Conservation (phyloP, 2,888 invertebrate genomes). For the Orthosia gothica region DNA sequence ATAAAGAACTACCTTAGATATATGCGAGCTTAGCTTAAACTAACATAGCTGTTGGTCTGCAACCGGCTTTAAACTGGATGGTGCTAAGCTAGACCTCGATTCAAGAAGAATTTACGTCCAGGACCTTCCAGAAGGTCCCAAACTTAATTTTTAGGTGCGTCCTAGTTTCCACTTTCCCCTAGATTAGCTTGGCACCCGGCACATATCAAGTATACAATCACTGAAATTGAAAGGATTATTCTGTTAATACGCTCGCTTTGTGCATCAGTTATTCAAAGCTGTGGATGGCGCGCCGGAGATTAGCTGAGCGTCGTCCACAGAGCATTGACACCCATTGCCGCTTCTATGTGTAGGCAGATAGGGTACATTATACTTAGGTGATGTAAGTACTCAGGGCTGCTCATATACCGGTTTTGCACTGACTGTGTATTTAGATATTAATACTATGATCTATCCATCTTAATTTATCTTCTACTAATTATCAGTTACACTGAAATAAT, state of each 20-base stretch:
- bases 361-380: too few species aligned
- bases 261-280: slow-evolving; percentile 16
- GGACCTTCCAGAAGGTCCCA: not conserved
- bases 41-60: too few species aligned
- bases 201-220: slow-evolving; percentile 5
- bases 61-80: not conserved
- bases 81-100: not conserved
- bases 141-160: not conserved
- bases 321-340: not conserved
- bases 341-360: not conserved
- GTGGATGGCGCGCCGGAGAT: slow-evolving; percentile 14
- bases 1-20: too few species aligned
- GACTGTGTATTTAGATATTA: too few species aligned
- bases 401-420: too few species aligned
- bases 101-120: not conserved
- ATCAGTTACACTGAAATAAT: too few species aligned
- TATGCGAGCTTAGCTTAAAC: too few species aligned
- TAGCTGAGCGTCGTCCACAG: not conserved
- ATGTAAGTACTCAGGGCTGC: too few species aligned
- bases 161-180: not conserved
- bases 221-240: slow-evolving; percentile 15
- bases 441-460: too few species aligned
- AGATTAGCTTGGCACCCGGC: not conserved
- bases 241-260: slow-evolving; percentile 6
- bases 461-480: too few species aligned